Evolutionary conservation across 2,797 vertebrate species (phyloP), one percentile per base, ranked within the genome.

Genomic region (Furcifer pardalis): DNA sequence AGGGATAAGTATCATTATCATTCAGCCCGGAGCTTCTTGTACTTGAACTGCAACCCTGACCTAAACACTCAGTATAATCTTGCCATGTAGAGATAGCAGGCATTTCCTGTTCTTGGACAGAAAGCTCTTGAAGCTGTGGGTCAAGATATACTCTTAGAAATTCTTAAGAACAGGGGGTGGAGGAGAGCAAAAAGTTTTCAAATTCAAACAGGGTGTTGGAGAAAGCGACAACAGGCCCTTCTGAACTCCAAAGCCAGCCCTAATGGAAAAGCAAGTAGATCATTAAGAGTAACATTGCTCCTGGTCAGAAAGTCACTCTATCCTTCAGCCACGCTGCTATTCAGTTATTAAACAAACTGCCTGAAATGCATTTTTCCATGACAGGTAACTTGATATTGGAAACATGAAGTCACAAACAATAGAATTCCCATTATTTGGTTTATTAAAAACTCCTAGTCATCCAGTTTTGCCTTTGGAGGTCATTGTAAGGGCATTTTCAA

Each of bases 1-100:
- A 81, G 92, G 52, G 94, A 95, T 96, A 95, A 96, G 91, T 91
- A 94, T 77, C 92, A 94, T 96, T 94, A 95, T 96, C 94, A 79
- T 84, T 89, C 88, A 93, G 93, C 93, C 91, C 92, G 94, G 94
- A 90, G 72, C 79, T 81, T 46, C 90, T 72, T 87, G 89, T 84
- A 89, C 90, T 89, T 94, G 85, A 92, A 93, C 87, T 73, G 83
- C 75, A 90, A 89, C 84, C 89, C 87, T 92, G 92, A 92, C 93
- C 87, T 60, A 80, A 74, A 77, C 42, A 75, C 85, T 74, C 89
- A 19, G 90, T 86, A 88, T 86, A 88, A 91, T 90, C 91, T 88
- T 69, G 49, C 9, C 27, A 77, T 37, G 21, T 75, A 74, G 77
- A 86, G 89, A 81, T 86, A 80, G 73, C 63, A 86, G 1, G 60